These are phyloP conservation scores for Myotis pilosus DNA, from an alignment of 2,797 vertebrate genomes.

Conservation along the genomic window DNA sequence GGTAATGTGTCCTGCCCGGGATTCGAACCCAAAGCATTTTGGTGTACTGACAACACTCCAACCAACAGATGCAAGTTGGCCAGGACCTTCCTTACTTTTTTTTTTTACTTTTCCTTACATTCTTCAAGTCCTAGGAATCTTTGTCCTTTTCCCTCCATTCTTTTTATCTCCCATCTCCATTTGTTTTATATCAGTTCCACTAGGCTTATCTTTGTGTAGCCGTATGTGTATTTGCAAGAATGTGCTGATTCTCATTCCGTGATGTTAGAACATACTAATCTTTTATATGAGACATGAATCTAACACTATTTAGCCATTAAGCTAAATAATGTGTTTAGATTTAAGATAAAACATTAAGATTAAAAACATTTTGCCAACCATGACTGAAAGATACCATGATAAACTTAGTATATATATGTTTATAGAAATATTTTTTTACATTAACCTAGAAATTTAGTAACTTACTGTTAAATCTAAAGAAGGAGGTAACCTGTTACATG, in stretches of 20 bases:
- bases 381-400: conserved; percentile 17
- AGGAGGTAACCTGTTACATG: background rate
- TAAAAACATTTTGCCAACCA: conserved; percentile 26
- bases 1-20: background rate
- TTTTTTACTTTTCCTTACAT: background rate
- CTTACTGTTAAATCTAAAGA: background rate
- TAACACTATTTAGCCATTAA: background rate
- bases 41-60: background rate
- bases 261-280: background rate
- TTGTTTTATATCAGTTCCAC: background rate
- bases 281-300: conserved; percentile 44
- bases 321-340: background rate
- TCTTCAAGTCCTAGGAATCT: background rate
- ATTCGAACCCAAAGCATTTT: background rate
- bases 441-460: conserved; percentile 10
- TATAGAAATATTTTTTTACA: conserved; percentile 32
- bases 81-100: background rate
- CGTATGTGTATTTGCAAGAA: background rate
- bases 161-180: background rate
- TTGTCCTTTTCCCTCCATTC: background rate
- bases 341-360: conserved; percentile 25
- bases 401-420: background rate
- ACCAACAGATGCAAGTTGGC: background rate
- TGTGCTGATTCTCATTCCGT: background rate
- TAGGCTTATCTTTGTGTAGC: background rate